Base-by-base conservation (phyloP, 2,113 vertebrate species). In the Poeciliopsis prolifica region DNA sequence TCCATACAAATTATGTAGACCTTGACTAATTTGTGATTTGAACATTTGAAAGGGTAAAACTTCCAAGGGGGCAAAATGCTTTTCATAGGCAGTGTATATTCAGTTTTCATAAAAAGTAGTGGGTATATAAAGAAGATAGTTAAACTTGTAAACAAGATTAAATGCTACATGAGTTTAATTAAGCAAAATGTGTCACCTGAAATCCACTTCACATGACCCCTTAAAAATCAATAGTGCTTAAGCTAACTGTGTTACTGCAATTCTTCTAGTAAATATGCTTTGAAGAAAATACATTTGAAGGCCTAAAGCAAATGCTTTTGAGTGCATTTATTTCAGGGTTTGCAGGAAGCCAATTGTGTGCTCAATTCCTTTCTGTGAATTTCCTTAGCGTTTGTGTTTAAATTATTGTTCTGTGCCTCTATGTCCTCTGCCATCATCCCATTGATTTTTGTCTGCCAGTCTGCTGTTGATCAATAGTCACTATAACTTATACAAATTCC, bases 391-490 rank as follows among this genome's bases (percentile, higher is more conserved):
- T 76, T 37, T 77, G 72, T 66, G 66, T 65, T 35, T 11, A 60
- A 77, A 63, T 64, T 31, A 80, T 74, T 72, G n/a, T 68, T 5
- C 63, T 22, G 37, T 35, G 70, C 58, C 63, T 61, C 61, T 65
- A 70, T 71, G 74, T 14, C 70, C 64, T 65, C 7, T 64, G n/a
- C 58, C 64, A 70, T 66, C 74, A 42, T 74, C 35, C 48, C 9
- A 89, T 87, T 81, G 81, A 87, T 87, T 68, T 14, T 37, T 64
- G 67, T 70, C 71, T 80, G 42, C 54, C 67, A 33, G 76, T 28
- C 30, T 78, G 65, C 22, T 71, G 35, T 31, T 60, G 7, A 29
- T 82, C 77, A 65, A 80, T 70, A 68, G 22, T 40, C 3, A n/a
- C 22, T n/a, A 29, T 68, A 17, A 10, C n/a, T 31, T 10, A 35